Evolutionary conservation across 2,797 vertebrate genomes (phyloP), one percentile per base, ranked within the genome.

Genomic region (Craterocephalus amniculus): DNA sequence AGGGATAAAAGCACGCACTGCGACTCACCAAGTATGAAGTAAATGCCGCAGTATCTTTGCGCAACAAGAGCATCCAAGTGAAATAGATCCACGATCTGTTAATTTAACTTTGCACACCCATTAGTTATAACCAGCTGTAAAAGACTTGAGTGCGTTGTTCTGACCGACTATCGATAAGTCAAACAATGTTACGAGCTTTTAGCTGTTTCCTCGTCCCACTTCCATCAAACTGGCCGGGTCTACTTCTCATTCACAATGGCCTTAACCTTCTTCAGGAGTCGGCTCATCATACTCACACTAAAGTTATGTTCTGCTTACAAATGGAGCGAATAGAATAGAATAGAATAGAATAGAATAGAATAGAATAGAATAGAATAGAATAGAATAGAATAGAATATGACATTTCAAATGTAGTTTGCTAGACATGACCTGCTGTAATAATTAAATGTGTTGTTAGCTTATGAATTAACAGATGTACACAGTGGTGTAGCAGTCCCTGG

Each of bases 21-120:
- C 67, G 86, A 76, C 78, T 78, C 76, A 79, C 69, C 1, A 22
- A 78, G 78, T 77, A 78, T 80, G 83, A 77, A 88, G 84, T 35
- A 86, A 92, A 86, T 92, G 90, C 92, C 92, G 92, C 93, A 93
- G 90, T 93, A 91, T 93, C 83, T 83, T 71, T 92, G 76, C 92
- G 91, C 92, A 55, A 31, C 45, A 56, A 52, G 64, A 78, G 84
- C 88, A 88, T 88, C 90, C 74, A 71, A 31, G 58, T 83, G 66
- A 89, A 90, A 74, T 89, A 92, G 90, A 75, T 26, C 89, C 43
- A 2, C 5, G 11, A 13, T 1, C 4, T 35, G 18, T 26, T 22
- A 1, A 1, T n/a, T 0, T 34, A 18, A 0, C 2, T 2, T 2
- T 4, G 0, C 6, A 4, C 9, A 12, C 0, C 13, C 0, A 31